These are phyloP conservation scores for Drosophila eugracilis DNA, from an alignment of 1,140 invertebrate species.

Conservation along the genomic window DNA sequence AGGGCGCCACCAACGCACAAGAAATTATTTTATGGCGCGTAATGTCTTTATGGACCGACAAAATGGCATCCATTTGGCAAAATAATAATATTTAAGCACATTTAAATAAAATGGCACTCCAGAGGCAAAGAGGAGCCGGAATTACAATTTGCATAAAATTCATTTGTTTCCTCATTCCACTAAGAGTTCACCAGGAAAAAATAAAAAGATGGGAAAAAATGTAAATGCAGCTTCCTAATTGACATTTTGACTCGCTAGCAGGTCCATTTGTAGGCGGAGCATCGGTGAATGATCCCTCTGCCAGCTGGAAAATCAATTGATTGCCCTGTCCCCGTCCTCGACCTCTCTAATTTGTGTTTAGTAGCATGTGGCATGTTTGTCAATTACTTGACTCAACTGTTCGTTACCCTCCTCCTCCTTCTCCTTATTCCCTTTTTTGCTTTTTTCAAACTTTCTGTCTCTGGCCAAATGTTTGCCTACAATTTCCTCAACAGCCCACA, in stretches of 20 bases:
- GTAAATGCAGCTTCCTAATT: slow-evolving; percentile 66
- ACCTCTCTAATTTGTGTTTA: slow-evolving; percentile 76
- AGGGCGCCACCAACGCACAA: slow-evolving; percentile 50
- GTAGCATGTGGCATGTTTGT: slow-evolving; percentile 80
- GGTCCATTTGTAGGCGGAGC: slow-evolving; percentile 27
- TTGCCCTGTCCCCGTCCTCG: slow-evolving; percentile 40
- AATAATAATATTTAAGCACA: slow-evolving; percentile 61
- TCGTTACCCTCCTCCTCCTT: no score
- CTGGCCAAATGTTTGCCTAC: slow-evolving; percentile 66
- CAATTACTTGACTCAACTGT: slow-evolving; percentile 64
- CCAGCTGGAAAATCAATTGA: slow-evolving; percentile 70
- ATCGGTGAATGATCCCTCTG: slow-evolving; percentile 14
- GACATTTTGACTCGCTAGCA: slow-evolving; percentile 65
- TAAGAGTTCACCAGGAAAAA: slow-evolving; percentile 22
- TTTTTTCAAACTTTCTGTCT: not conserved
- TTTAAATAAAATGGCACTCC: slow-evolving; percentile 63
- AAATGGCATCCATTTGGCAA: slow-evolving; percentile 51
- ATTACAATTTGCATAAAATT: slow-evolving; percentile 71
- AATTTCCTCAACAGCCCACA: slow-evolving; percentile 52
- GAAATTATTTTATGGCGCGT: slow-evolving; percentile 81
- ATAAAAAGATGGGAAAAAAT: slow-evolving; percentile 51
- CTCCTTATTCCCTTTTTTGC: not conserved
- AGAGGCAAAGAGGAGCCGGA: slow-evolving; percentile 20
- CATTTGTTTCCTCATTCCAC: slow-evolving; percentile 41
- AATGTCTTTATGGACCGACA: slow-evolving; percentile 72